phyloP scores from a whole-genome alignment of 2,113 vertebrate species.

The Antennarius striatus region DNA sequence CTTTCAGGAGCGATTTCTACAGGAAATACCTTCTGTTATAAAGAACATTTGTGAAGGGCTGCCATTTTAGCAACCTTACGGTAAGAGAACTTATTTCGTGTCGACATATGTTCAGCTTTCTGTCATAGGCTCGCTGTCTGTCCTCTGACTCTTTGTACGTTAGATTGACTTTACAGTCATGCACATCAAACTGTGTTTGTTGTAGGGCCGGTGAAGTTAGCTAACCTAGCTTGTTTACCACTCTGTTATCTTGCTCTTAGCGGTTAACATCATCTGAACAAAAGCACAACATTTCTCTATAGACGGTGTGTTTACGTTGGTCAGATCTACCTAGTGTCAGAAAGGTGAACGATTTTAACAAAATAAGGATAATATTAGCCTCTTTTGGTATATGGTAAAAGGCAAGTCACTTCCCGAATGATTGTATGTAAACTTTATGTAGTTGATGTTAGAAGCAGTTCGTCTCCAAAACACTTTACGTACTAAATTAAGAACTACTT shows the following conservation, averaged over 20 bases:
- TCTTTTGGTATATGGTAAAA: no score
- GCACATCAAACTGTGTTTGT: not conserved
- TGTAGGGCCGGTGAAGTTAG: not conserved
- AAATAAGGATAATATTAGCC: no score
- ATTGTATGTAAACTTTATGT: no score
- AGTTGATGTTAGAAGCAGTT: no score
- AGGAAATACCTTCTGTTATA: slow-evolving; percentile 71
- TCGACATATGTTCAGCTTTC: slow-evolving; percentile 25
- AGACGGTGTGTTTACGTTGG: not conserved
- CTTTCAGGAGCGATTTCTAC: slow-evolving; percentile 54
- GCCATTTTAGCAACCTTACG: slow-evolving; percentile 85
- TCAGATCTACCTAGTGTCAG: no score
- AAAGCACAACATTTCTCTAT: not conserved
- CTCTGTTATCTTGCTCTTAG: slow-evolving; percentile 36
- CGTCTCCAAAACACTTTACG: no score
- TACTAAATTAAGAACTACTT: no score
- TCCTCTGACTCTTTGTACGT: no score
- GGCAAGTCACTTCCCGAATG: no score
- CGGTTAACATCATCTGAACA: not conserved
- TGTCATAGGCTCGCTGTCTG: not conserved
- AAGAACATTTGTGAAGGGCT: slow-evolving; percentile 73
- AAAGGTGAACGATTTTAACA: no score
- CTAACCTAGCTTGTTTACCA: slow-evolving; percentile 7
- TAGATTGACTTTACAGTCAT: rapidly evolving
- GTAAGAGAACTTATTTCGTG: slow-evolving; percentile 72